A percentile compares a stretch with the other conserved stretches of the same genome.
phyloP scores from a whole-genome alignment of 1,140 invertebrate genomes.

The Hyles euphorbiae region DNA sequence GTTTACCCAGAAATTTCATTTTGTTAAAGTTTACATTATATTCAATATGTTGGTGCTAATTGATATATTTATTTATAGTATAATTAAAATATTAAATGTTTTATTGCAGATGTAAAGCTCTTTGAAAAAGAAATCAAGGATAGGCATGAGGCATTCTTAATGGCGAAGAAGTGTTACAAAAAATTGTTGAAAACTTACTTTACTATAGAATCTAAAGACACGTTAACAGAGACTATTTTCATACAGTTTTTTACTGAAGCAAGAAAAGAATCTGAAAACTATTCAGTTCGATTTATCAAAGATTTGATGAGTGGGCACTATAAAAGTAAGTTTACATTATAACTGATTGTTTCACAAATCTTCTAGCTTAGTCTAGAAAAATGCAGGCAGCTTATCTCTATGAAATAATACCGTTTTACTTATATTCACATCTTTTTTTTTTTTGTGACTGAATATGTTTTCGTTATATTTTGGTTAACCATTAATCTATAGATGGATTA shows the following conservation, averaged over 20 bases:
- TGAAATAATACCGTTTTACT: too few relatives aligned
- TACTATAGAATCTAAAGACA: conserved; percentile 43
- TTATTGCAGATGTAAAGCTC: conserved; percentile 58
- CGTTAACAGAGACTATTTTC: conserved; percentile 44
- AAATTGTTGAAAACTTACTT: conserved; percentile 59
- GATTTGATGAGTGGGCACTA: conserved; percentile 41
- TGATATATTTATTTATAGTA: not conserved
- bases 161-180: conserved; percentile 62
- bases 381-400: too few relatives aligned
- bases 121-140: conserved; percentile 58
- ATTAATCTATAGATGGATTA: too few relatives aligned
- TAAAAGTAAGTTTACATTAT: conserved; percentile 40
- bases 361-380: too few relatives aligned
- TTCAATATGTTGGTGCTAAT: too few relatives aligned
- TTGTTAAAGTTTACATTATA: too few relatives aligned
- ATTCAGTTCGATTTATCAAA: conserved; percentile 41
- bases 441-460: too few relatives aligned
- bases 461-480: too few relatives aligned
- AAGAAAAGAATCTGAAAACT: conserved; percentile 52
- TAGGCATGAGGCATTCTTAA: conserved; percentile 64
- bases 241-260: conserved; percentile 61
- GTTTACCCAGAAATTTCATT: too few relatives aligned
- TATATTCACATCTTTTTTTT: too few relatives aligned
- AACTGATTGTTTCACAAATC: too few relatives aligned
- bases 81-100: conserved; percentile 5